A percentile compares a stretch with the other conserved stretches of the same genome.
Evolutionary conservation across 2,797 vertebrate species (phyloP).

Genomic region (Coilia nasus): DNA sequence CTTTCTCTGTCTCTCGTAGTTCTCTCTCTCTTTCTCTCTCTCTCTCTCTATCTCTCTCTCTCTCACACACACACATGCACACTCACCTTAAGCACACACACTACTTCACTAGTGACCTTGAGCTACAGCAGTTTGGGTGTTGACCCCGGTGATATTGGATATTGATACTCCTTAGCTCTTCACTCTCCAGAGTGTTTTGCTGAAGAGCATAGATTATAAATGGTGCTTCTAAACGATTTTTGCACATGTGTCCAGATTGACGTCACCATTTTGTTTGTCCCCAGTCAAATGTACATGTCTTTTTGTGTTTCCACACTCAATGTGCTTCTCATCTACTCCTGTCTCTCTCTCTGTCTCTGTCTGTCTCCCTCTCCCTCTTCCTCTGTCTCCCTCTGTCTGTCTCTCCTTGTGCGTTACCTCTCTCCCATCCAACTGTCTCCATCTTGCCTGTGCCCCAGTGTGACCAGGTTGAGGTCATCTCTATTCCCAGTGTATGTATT

Average conservation of each 20-base stretch:
- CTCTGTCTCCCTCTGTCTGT: slow-evolving; percentile 54
- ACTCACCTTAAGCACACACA: neutral
- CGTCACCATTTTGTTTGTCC: neutral
- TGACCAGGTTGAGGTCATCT: slow-evolving; percentile 97
- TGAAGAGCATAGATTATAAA: neutral
- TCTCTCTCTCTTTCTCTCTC: neutral
- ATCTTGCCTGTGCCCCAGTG: slow-evolving; percentile 80
- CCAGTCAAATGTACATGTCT: slow-evolving; percentile 32
- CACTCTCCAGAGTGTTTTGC: neutral
- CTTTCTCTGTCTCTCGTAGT: no score
- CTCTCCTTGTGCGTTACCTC: slow-evolving; percentile 55
- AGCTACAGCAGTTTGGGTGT: neutral
- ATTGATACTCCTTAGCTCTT: neutral
- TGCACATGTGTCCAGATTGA: neutral
- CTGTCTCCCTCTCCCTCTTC: slow-evolving; percentile 15
- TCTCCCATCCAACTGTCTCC: slow-evolving; percentile 69
- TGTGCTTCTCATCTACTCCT: slow-evolving; percentile 9
- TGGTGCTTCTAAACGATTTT: neutral
- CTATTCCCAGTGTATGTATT: slow-evolving; percentile 98
- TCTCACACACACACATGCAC: neutral
- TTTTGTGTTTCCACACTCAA: slow-evolving; percentile 31
- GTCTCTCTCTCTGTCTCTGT: neutral
- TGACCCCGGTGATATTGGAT: neutral
- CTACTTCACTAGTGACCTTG: neutral
- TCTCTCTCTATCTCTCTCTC: neutral